These are phyloP conservation scores for Protonemura montana DNA, from an alignment of 2,888 invertebrate genomes.

Conservation along the genomic window DNA sequence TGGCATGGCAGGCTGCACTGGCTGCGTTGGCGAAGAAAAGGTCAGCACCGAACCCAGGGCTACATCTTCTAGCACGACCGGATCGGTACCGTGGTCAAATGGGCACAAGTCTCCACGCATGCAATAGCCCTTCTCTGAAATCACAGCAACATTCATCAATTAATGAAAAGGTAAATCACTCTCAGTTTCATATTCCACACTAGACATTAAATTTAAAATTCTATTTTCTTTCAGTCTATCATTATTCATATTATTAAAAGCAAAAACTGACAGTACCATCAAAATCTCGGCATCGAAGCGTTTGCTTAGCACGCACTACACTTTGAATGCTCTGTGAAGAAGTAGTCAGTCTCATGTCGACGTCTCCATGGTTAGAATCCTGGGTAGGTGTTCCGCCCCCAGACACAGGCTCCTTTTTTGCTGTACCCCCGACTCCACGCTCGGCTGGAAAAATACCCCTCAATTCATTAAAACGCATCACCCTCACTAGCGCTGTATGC, in stretches of 20 bases:
- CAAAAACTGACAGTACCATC: conserved; percentile 68
- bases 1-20: conserved; percentile 47
- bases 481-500: too few relatives aligned
- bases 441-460: neutral
- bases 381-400: conserved; percentile 65
- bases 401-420: conserved; percentile 57
- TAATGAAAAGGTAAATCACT: neutral
- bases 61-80: conserved; percentile 92
- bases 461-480: neutral
- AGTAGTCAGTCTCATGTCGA: conserved; percentile 63
- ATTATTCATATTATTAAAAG: neutral
- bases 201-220: too few relatives aligned
- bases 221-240: too few relatives aligned
- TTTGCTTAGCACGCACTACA: conserved; percentile 58
- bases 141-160: conserved; percentile 44
- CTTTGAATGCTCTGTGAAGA: conserved; percentile 65
- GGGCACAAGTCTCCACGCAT: conserved; percentile 96
- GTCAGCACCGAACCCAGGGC: conserved; percentile 65
- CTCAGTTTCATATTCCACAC: too few relatives aligned
- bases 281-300: conserved; percentile 85
- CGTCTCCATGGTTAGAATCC: conserved; percentile 67
- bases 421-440: conserved; percentile 53
- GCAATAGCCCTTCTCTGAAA: conserved; percentile 90
- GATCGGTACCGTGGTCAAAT: conserved; percentile 96
- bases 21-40: conserved; percentile 52